These are phyloP conservation scores for Setipinna tenuifilis DNA, from an alignment of 2,797 vertebrate species.

Conservation along the genomic window DNA sequence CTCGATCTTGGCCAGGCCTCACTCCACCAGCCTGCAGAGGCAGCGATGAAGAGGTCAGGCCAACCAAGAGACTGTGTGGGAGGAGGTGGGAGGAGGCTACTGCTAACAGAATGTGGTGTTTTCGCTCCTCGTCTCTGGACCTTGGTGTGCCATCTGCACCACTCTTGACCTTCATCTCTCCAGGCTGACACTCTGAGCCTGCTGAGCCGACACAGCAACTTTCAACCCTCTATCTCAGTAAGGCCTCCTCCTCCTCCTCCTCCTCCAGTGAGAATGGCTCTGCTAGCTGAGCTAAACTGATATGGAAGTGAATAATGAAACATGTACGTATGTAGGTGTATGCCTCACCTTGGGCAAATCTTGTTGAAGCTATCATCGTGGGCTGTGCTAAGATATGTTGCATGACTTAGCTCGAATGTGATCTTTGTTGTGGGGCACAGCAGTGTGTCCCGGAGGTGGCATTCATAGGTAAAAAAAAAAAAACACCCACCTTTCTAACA, in stretches of 20 bases:
- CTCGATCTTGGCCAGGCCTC: not conserved
- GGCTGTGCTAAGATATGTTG: not conserved
- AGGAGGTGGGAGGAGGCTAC: not conserved
- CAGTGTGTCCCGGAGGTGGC: not conserved
- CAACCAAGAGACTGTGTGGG: not conserved
- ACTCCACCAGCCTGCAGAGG: not conserved
- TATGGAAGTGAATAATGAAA: not conserved
- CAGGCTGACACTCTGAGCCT: not conserved
- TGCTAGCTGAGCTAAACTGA: not conserved
- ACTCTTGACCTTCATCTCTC: slow-evolving; percentile 8
- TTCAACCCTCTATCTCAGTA: not conserved
- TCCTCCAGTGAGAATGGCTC: not conserved
- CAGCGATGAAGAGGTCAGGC: not conserved
- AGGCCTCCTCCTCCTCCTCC: not conserved
- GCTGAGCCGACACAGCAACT: not conserved
- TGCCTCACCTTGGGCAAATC: not conserved
- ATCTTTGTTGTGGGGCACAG: not conserved
- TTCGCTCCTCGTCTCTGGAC: not conserved
- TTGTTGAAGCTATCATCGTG: not conserved
- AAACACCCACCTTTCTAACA: not conserved
- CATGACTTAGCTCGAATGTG: not conserved
- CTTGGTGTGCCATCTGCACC: slow-evolving; percentile 2
- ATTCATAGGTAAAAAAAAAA: not conserved
- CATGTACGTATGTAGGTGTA: too few species aligned
- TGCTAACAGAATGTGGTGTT: slow-evolving; percentile 9